Evolutionary conservation across 2,113 vertebrate genomes (phyloP).

Genomic region (Brachypodius melanocephalos): DNA sequence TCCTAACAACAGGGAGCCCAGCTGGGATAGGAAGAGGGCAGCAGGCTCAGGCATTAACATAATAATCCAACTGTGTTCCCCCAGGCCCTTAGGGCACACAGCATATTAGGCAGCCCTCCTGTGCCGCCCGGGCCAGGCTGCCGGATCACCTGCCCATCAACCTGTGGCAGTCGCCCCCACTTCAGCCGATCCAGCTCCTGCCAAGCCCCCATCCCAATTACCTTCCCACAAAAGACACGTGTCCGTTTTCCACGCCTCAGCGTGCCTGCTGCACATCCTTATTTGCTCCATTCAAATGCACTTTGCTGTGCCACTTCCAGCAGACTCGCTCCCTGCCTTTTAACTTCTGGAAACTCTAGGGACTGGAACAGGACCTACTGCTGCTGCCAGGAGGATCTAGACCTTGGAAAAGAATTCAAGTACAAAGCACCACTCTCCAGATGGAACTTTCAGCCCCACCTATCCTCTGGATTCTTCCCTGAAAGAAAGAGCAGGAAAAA

Average conservation of each 20-base stretch:
- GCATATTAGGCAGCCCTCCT: constrained; percentile 94
- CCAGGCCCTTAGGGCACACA: constrained; percentile 95
- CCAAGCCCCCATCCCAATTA: constrained; percentile 66
- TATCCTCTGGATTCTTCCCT: not conserved
- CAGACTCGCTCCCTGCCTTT: constrained; percentile 2
- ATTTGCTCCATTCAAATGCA: not conserved
- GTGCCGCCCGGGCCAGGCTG: constrained; percentile 77
- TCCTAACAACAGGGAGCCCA: constrained; percentile 95
- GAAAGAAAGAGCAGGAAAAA: not conserved
- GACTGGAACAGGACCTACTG: not conserved
- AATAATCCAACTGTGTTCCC: constrained; percentile 97
- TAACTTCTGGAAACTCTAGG: constrained; percentile 20
- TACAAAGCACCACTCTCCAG: not conserved
- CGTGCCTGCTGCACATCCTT: constrained; percentile 15
- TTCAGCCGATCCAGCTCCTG: constrained; percentile 63
- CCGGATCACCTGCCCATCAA: constrained; percentile 87
- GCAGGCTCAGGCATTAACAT: constrained; percentile 98
- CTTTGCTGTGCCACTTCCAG: not conserved
- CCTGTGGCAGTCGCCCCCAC: constrained; percentile 82
- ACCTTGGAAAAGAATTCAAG: not conserved
- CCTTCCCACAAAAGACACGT: constrained; percentile 55
- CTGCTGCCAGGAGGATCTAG: not conserved
- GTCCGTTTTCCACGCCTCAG: constrained; percentile 41
- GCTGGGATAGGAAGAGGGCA: constrained; percentile 98
- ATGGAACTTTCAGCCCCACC: not conserved